These are phyloP conservation scores for Sesia bembeciformis DNA, from an alignment of 2,888 invertebrate genomes.

Conservation along the genomic window DNA sequence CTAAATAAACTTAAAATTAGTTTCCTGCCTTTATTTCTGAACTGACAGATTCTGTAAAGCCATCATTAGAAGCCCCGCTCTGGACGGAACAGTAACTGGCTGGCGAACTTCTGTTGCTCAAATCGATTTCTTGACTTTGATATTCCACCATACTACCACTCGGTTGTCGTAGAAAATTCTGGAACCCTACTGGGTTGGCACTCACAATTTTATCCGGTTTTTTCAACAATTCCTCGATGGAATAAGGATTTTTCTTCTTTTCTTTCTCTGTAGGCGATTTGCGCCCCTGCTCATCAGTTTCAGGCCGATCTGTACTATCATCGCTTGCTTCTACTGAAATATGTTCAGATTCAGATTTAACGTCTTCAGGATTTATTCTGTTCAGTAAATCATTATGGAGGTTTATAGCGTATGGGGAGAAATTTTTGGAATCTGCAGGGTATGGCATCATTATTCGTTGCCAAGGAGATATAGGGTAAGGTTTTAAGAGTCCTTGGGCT, in stretches of 20 bases:
- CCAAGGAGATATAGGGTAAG: conserved; percentile 72
- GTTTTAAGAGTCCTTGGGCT: conserved; percentile 62
- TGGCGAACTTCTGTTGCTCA: conserved; percentile 60
- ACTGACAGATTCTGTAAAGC: conserved; percentile 42
- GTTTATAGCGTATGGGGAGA: conserved; percentile 51
- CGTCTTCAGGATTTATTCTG: conserved; percentile 52
- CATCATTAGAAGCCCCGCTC: conserved; percentile 44
- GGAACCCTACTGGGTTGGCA: conserved; percentile 43
- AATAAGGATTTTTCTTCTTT: conserved; percentile 86
- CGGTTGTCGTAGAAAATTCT: conserved; percentile 71
- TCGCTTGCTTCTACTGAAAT: conserved; percentile 75
- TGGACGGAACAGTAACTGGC: conserved; percentile 61
- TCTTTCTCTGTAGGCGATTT: conserved; percentile 52
- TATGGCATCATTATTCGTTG: conserved; percentile 76
- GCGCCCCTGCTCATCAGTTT: conserved; percentile 50
- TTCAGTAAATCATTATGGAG: conserved; percentile 50
- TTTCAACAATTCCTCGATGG: conserved; percentile 89
- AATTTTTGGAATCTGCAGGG: conserved; percentile 48
- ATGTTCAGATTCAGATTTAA: conserved; percentile 61
- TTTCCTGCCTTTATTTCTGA: conserved; percentile 60
- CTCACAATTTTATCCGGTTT: conserved; percentile 80
- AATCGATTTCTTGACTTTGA: conserved; percentile 38
- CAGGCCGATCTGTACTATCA: conserved; percentile 73
- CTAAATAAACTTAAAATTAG: conserved; percentile 13
- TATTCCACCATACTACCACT: conserved; percentile 74